These are phyloP conservation scores for Calidris pygmaea DNA, from an alignment of 2,113 vertebrate species.

Conservation along the genomic window DNA sequence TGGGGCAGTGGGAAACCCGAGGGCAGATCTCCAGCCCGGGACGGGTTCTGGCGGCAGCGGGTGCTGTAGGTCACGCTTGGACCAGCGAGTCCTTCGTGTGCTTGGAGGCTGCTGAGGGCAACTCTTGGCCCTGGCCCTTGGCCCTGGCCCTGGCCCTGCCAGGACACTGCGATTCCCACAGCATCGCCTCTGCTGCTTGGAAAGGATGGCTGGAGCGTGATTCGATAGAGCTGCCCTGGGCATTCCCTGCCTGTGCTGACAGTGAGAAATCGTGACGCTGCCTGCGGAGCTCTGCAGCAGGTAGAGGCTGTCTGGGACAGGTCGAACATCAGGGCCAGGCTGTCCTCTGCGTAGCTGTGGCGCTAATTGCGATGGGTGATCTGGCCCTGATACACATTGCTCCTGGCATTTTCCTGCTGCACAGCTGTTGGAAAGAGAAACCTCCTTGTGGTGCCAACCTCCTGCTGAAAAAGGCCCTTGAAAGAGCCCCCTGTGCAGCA, in stretches of 20 bases:
- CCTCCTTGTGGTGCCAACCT: background rate
- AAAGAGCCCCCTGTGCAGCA: background rate
- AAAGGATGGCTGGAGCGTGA: background rate
- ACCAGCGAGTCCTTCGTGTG: fast-evolving
- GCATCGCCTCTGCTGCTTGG: background rate
- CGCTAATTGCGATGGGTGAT: background rate
- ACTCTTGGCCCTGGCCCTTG: background rate
- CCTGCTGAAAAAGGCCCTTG: background rate
- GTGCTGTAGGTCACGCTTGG: fast-evolving
- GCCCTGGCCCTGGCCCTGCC: background rate
- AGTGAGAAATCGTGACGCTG: fast-evolving
- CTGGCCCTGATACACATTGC: background rate
- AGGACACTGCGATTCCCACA: fast-evolving
- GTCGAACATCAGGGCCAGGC: fast-evolving
- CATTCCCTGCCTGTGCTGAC: background rate
- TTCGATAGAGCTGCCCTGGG: background rate
- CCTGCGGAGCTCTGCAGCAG: background rate
- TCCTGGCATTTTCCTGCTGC: background rate
- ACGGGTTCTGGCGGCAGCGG: fast-evolving
- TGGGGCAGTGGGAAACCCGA: background rate
- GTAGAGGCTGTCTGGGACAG: background rate
- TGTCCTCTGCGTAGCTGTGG: background rate
- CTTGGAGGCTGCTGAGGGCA: fast-evolving
- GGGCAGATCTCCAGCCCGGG: background rate
- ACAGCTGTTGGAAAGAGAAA: background rate